A percentile compares a stretch with the other conserved stretches of the same genome.
Conservation (phyloP, 2,888 invertebrate species). For the Siphonodentalium dalli region DNA sequence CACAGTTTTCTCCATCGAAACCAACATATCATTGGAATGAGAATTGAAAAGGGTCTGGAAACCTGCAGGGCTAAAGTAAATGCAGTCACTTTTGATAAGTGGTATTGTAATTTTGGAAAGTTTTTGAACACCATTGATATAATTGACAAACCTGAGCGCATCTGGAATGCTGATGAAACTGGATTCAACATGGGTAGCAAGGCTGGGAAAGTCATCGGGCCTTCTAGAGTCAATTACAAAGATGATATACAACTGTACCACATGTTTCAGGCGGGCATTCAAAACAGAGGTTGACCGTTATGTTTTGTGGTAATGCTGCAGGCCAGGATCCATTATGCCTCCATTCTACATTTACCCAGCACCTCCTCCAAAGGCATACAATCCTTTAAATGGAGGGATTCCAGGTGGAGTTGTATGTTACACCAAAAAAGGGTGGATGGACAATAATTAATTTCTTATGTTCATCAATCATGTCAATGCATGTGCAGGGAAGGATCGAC, state of each 20-base stretch:
- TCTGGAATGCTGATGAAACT: slow-evolving; percentile 29
- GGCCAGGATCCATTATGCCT: slow-evolving; percentile 23
- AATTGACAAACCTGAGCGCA: slow-evolving; percentile 13
- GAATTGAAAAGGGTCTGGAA: slow-evolving; percentile 18
- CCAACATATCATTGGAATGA: slow-evolving; percentile 7
- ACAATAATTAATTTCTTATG: slow-evolving; percentile 6
- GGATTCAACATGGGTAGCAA: slow-evolving; percentile 25
- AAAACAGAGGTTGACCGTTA: slow-evolving; percentile 23
- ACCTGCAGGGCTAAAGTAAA: slow-evolving; percentile 17
- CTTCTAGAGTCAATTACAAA: slow-evolving; percentile 2
- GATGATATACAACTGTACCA: slow-evolving; percentile 14
- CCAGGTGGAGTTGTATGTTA: slow-evolving; percentile 19
- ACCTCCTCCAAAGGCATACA: slow-evolving; percentile 18
- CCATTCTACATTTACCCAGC: slow-evolving; percentile 19
- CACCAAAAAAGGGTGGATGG: slow-evolving; percentile 31
- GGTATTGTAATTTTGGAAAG: slow-evolving; percentile 20
- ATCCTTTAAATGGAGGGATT: slow-evolving; percentile 15
- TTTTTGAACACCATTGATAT: slow-evolving; percentile 8
- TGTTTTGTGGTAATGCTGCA: slow-evolving; percentile 27
- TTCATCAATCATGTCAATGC: slow-evolving; percentile 24
- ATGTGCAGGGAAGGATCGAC: slow-evolving; percentile 21
- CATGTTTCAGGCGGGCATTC: slow-evolving; percentile 19
- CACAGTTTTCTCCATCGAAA: slow-evolving; percentile 22
- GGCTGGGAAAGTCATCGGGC: slow-evolving; percentile 19
- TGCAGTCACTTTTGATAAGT: slow-evolving; percentile 12